Conservation (phyloP, 2,113 vertebrate species). For the Buteo buteo region DNA sequence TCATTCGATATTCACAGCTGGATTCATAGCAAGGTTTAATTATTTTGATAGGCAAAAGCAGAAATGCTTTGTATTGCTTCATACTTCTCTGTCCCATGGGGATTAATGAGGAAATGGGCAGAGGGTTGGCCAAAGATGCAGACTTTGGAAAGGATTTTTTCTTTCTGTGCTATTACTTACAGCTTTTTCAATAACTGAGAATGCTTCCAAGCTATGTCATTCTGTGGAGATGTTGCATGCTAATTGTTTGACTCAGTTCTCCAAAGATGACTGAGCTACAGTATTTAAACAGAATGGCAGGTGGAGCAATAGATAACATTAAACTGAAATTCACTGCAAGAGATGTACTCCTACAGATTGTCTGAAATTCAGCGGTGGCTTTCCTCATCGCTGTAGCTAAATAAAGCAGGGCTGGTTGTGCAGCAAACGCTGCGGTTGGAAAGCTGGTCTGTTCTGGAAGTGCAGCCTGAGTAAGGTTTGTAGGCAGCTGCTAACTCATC, state of each 20-base stretch:
- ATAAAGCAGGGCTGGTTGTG: not conserved
- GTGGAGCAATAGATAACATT: not conserved
- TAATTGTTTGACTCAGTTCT: not conserved
- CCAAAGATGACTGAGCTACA: not conserved
- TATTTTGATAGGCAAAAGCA: constrained; percentile 7
- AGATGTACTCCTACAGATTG: not conserved
- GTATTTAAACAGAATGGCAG: not conserved
- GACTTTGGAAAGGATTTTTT: not conserved
- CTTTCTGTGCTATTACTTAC: not conserved
- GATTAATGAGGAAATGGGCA: constrained; percentile 1
- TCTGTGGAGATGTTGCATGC: not conserved
- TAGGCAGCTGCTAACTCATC: accelerated
- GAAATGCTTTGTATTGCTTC: not conserved
- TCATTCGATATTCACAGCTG: not conserved
- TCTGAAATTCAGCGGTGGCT: not conserved
- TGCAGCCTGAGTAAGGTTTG: not conserved
- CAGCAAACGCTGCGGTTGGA: not conserved
- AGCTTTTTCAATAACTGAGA: not conserved
- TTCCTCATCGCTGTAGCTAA: not conserved
- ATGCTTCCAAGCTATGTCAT: not conserved
- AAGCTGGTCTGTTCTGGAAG: not conserved
- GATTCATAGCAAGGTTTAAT: constrained; percentile 9
- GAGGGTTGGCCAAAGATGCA: not conserved
- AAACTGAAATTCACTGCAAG: not conserved
- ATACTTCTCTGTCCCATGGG: not conserved